Evolutionary conservation across 2,113 vertebrate genomes (phyloP), one percentile per base, ranked within the genome.

Genomic region (Monarcha castaneiventris): DNA sequence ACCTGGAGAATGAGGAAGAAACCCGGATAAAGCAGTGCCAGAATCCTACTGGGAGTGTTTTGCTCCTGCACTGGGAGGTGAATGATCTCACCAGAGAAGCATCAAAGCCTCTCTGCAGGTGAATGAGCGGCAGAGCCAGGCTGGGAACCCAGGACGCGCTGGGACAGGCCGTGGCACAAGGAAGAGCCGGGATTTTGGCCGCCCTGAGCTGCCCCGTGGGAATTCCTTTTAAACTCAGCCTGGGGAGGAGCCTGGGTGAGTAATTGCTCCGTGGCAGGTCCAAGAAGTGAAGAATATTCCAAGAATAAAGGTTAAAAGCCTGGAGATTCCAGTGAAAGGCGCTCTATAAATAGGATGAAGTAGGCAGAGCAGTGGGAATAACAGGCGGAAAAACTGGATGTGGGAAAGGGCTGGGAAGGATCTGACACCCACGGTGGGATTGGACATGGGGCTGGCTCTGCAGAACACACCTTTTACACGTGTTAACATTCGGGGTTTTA

Each of bases 231-330:
- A 37, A 61, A 93, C 71, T 19, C 93, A 32, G 43, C 55, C 79
- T 86, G 87, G 71, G 94, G 91, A 93, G 94, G 93, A 87, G 63
- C 4, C 1, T 37, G 37, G 59, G 16, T 91, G 81, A 94, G 63
- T 80, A 96, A 96, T 20, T 83, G 71, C 84, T 88, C 74, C 48
- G 2, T 2, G 7, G 82, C 87, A 95, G 63, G 81, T 93, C 95
- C 84, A 94, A 96, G 93, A 80, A 91, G 72, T 94, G 95, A 94
- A 96, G 85, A 95, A 90, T 94, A 90, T 90, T 95, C 95, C 96
- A 95, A 77, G 93, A 96, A 94, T 85, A 91, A 96, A 96, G 91
- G 84, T 93, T 96, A 95, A 85, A 88, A 94, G 67, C 81, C 87
- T 41, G 17, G 39, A 62, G 58, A 73, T 18, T 76, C 58, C 71